Evolutionary conservation across 2,888 invertebrate genomes (phyloP), one percentile per base, ranked within the genome.

Genomic region (Schrankia costaestrigalis): DNA sequence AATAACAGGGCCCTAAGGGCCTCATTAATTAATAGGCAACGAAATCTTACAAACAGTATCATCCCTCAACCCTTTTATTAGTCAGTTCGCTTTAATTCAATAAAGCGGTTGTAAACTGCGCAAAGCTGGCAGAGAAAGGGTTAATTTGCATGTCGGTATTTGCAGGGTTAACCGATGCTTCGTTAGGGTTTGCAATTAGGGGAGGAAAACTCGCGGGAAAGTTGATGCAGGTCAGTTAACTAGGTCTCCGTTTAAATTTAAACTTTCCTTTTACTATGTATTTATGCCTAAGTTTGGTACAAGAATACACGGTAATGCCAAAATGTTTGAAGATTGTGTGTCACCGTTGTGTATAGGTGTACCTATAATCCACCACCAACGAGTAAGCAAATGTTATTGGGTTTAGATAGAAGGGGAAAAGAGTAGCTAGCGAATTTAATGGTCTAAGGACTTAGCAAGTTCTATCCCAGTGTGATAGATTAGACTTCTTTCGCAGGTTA

Each of bases 141-240:
- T 85, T 86, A 83, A 86, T 87, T 87, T 87, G 83, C 87, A 83
- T 86, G 82, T 75, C 71, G 73, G 76, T 66, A 67, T 77, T 77
- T 66, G 77, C 74, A 73, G 82, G 83, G 86, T 82, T 85, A 86
- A 87, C 85, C 78, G 76, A 64, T 70, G 73, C 75, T 83, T 85
- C 78, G 83, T 87, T 86, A 86, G 84, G 84, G 85, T 70, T 65
- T 63, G 67, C 82, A 85, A 86, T 86, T 86, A 86, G 77, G 81
- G 75, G 55, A 45, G 65, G 81, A 63, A 78, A 77, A 79, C 55
- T 72, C 78, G 75, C 78, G 84, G 84, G 81, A 86, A 86, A 76
- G 60, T 85, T 80, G 73, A 46, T 61, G 65, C 69, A 87, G 86
- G 86, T 87, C 84, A 85, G 78, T 70, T n/a, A 62, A 59, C 14